Percentiles rank a stretch among this genome's conserved stretches.
These are phyloP conservation scores for Dermolepida albohirtum DNA, from an alignment of 2,888 invertebrate species.

Conservation along the genomic window DNA sequence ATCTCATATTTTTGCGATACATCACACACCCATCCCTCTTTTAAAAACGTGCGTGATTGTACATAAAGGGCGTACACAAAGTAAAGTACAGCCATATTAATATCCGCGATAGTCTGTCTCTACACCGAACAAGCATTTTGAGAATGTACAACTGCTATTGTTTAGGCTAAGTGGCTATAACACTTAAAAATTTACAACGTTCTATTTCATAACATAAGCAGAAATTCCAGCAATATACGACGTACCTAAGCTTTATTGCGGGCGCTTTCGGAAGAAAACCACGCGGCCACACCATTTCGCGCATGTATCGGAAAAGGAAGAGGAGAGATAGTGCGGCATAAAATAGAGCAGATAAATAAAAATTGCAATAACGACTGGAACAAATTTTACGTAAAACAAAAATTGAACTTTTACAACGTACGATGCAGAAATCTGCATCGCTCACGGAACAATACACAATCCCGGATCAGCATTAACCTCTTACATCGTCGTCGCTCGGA, in stretches of 20 bases:
- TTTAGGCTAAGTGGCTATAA: slow-evolving; percentile 45
- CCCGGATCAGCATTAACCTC: slow-evolving; percentile 41
- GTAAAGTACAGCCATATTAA: no score
- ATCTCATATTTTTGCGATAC: no score
- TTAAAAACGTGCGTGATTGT: no score
- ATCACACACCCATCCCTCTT: no score
- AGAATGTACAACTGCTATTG: slow-evolving; percentile 33
- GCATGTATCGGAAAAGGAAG: slow-evolving; percentile 2
- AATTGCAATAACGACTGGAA: slow-evolving; percentile 19
- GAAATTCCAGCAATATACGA: slow-evolving; percentile 26
- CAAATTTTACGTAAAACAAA: slow-evolving; percentile 22
- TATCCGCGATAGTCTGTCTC: slow-evolving; percentile 1
- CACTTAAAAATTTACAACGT: slow-evolving; percentile 47
- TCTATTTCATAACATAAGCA: slow-evolving; percentile 46
- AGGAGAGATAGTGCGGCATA: background rate
- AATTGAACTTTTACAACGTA: slow-evolving; percentile 12
- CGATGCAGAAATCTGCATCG: slow-evolving; percentile 4
- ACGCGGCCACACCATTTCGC: slow-evolving; percentile 8
- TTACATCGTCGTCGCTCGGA: slow-evolving; percentile 8
- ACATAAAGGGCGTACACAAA: no score
- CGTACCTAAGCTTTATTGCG: slow-evolving; percentile 20
- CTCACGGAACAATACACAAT: slow-evolving; percentile 36
- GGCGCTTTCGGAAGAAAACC: slow-evolving; percentile 18
- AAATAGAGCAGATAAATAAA: slow-evolving; percentile 29
- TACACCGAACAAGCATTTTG: slow-evolving; percentile 24